phyloP scores from a whole-genome alignment of 2,888 invertebrate species.

The Catocala nupta region DNA sequence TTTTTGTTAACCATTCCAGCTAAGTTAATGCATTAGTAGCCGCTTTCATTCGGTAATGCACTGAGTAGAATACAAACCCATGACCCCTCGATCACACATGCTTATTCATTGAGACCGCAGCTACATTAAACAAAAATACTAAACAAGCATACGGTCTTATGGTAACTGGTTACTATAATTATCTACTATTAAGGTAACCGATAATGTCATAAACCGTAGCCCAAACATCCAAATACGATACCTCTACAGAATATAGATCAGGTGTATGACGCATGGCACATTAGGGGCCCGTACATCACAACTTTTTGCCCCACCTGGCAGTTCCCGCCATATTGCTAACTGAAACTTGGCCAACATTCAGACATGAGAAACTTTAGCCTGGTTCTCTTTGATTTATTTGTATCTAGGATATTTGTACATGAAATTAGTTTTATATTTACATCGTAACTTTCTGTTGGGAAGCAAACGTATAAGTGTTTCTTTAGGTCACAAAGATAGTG shows the following conservation, averaged over 20 bases:
- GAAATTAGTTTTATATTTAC: background rate
- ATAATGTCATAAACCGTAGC: background rate
- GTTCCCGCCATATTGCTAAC: slow-evolving; percentile 13
- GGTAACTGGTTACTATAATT: no score
- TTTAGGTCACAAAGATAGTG: no score
- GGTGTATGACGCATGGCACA: slow-evolving; percentile 52
- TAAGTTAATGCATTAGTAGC: no score
- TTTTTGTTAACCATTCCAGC: no score
- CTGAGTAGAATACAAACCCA: no score
- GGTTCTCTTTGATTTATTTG: slow-evolving; percentile 29
- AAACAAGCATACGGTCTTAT: no score
- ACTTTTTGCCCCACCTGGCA: slow-evolving; percentile 45
- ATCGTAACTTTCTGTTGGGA: no score
- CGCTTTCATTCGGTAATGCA: no score
- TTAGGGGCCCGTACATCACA: slow-evolving; percentile 54
- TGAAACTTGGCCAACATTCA: slow-evolving; percentile 16
- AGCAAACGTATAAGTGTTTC: no score
- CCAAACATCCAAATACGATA: slow-evolving; percentile 13
- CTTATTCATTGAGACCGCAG: no score
- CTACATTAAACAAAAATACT: no score
- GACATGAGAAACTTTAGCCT: slow-evolving; percentile 7
- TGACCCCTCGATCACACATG: no score
- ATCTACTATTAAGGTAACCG: background rate
- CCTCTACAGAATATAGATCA: slow-evolving; percentile 55
- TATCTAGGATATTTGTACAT: background rate